phyloP scores from a whole-genome alignment of 1,140 invertebrate species.

The Physella acuta region DNA sequence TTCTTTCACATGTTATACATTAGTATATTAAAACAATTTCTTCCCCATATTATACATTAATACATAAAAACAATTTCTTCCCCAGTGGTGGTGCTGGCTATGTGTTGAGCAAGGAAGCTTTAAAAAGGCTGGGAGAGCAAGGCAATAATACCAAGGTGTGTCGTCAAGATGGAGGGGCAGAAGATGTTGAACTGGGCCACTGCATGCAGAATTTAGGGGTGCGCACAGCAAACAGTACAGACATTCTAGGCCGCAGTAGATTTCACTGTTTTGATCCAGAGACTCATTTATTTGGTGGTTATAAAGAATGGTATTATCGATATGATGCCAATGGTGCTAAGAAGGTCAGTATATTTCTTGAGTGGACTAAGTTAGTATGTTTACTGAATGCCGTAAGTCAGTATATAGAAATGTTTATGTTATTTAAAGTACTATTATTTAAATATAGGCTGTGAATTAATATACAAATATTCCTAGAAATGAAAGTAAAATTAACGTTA shows the following conservation, averaged over 20 bases:
- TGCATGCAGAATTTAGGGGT: slow-evolving; percentile 86
- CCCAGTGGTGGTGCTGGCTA: slow-evolving; percentile 67
- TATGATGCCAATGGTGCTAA: slow-evolving; percentile 44
- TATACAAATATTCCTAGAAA: no score
- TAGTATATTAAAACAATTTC: no score
- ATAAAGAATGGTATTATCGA: slow-evolving; percentile 43
- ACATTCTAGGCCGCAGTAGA: slow-evolving; percentile 77
- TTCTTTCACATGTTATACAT: neutral
- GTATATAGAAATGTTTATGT: no score
- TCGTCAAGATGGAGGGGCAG: slow-evolving; percentile 72
- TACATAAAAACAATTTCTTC: no score
- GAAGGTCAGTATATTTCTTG: no score
- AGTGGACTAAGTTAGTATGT: no score
- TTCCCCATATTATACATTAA: no score
- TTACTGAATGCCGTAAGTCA: no score
- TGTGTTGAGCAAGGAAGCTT: slow-evolving; percentile 71
- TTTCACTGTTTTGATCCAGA: slow-evolving; percentile 81
- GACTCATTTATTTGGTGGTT: slow-evolving; percentile 58
- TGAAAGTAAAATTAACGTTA: no score
- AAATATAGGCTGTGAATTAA: no score
- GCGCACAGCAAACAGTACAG: slow-evolving; percentile 80
- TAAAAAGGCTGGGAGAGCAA: slow-evolving; percentile 31
- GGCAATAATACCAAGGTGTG: slow-evolving; percentile 65
- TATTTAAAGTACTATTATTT: no score
- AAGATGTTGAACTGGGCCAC: slow-evolving; percentile 91